These are phyloP conservation scores for Anolis carolinensis DNA, from an alignment of 2,113 vertebrate genomes.

Conservation along the genomic window DNA sequence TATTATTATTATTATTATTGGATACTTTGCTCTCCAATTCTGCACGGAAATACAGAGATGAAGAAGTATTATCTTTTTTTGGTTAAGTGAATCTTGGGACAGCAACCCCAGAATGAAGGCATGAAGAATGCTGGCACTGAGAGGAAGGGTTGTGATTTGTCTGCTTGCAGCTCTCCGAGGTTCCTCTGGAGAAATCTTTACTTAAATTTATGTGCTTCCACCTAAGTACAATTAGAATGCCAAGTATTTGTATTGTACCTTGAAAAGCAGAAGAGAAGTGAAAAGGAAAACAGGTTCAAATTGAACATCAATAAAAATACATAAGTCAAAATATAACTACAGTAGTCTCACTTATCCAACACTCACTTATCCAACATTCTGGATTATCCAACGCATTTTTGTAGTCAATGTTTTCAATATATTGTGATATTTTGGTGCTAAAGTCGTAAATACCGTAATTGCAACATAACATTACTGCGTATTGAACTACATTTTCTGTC, in stretches of 20 bases:
- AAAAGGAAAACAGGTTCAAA: slow-evolving; percentile 3
- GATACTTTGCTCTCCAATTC: neutral
- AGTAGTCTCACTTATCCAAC: too few species aligned
- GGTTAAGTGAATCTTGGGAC: neutral
- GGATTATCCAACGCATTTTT: too few species aligned
- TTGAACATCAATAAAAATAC: neutral
- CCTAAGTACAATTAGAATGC: neutral
- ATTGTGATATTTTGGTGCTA: too few species aligned
- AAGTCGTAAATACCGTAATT: too few species aligned
- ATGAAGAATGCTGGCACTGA: neutral
- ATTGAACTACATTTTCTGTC: too few species aligned
- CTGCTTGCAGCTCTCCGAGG: too few species aligned
- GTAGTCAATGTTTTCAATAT: too few species aligned
- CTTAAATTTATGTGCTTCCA: neutral
- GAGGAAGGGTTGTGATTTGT: too few species aligned
- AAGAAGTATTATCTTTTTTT: neutral
- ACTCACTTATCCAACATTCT: too few species aligned
- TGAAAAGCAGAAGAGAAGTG: neutral
- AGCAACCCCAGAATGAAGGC: neutral
- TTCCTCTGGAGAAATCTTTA: neutral
- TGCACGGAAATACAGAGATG: neutral
- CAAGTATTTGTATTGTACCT: neutral
- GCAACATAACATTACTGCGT: too few species aligned
- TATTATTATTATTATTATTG: too few species aligned
- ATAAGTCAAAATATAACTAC: neutral